Evolutionary conservation across 2,113 vertebrate genomes (phyloP), one percentile per base, ranked within the genome.

Genomic region (Chiloscyllium plagiosum): DNA sequence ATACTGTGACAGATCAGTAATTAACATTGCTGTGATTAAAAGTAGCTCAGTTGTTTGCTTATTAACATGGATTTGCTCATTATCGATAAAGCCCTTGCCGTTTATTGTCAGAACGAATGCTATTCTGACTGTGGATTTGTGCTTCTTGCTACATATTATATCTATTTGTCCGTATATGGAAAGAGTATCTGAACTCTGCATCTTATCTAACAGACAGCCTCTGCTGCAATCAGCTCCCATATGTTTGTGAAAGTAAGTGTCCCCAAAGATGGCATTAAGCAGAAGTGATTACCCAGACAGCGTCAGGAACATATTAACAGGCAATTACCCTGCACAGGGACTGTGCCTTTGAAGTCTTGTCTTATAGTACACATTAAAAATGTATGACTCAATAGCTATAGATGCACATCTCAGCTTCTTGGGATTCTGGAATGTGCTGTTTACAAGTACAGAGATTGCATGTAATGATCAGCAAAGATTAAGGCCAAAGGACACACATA

Each of bases 21-120:
- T 95, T 95, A 95, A 95, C 94, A 95, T 37, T 95, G 94, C 69
- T 95, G 94, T 95, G 94, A 95, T 95, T 95, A 95, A 95, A 95
- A 76, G 68, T 42, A 95, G 94, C 94, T 13, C 94, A 72, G 94
- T 33, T 68, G 47, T 47, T 72, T 50, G 69, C 69, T 95, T 95
- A 50, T 95, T 95, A 72, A 72, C 94, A 95, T 52, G 69, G 68
- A 72, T 95, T 95, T 76, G 94, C 94, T 95, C 68, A 52, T 95
- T 95, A 95, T 33, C 52, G 69, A 70, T 50, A 50, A 24, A 47
- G 26, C 13, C 68, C 47, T 95, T 72, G 68, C 68, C 50, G 68
- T 52, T 95, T 24, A 26, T 95, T 95, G 94, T 95, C 94, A 95
- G 42, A 72, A 76, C 52, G 68, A 72, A 95, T 95, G 29, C 69